Conservation (phyloP, 2,113 vertebrate genomes). For the Vulpes vulpes region DNA sequence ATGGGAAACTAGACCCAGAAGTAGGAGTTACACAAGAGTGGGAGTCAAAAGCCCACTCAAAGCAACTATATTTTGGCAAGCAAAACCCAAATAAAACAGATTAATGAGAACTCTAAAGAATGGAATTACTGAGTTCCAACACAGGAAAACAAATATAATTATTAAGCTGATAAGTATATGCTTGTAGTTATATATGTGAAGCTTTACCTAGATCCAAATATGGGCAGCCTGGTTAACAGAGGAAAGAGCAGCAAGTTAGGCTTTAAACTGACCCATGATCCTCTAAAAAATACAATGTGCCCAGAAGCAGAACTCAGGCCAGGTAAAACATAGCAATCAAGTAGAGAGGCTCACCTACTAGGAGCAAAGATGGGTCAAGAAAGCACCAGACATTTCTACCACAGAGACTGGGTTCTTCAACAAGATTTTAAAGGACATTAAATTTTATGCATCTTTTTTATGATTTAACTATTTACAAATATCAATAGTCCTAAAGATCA, state of each 20-base stretch:
- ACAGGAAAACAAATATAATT: neutral
- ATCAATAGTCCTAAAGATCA: neutral
- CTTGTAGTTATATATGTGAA: neutral
- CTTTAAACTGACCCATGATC: neutral
- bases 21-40: neutral
- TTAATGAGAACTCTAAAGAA: neutral
- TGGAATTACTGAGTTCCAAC: neutral
- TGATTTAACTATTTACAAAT: neutral
- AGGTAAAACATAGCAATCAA: neutral
- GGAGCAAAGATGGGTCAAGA: neutral
- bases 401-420: neutral
- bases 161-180: fast-evolving
- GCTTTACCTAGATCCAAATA: neutral
- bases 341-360: neutral
- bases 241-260: neutral
- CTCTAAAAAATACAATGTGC: slow-evolving; percentile 3
- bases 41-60: neutral
- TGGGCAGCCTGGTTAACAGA: neutral
- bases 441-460: neutral
- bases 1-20: neutral
- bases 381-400: neutral
- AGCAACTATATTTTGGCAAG: neutral
- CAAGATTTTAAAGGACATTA: neutral
- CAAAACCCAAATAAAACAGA: neutral
- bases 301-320: neutral